Evolutionary conservation across 2,888 invertebrate genomes (phyloP).

Genomic region (Colletes collaris): DNA sequence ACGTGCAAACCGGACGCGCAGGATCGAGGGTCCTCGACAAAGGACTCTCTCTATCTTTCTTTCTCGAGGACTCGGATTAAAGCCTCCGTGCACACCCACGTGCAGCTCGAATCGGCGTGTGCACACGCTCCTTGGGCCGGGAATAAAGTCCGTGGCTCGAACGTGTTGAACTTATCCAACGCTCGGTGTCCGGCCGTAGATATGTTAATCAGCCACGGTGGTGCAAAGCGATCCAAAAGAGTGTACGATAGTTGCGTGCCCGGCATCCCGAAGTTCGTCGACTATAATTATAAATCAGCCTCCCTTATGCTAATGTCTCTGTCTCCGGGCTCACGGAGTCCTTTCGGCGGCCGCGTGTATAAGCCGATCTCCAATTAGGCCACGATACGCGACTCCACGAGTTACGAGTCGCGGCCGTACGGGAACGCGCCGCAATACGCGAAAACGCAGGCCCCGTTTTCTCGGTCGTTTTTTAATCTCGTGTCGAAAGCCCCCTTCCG

Average conservation of each 20-base stretch:
- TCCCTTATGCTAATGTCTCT: slow-evolving; percentile 71
- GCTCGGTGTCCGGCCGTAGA: slow-evolving; percentile 65
- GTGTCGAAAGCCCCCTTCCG: no score
- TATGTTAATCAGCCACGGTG: slow-evolving; percentile 73
- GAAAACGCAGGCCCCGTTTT: no score
- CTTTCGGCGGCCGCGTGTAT: slow-evolving; percentile 35
- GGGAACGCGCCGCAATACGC: no score
- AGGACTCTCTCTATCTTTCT: slow-evolving; percentile 22
- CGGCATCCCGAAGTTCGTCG: slow-evolving; percentile 63
- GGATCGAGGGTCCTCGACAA: slow-evolving; percentile 50
- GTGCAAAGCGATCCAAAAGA: slow-evolving; percentile 60
- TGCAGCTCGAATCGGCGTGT: slow-evolving; percentile 5
- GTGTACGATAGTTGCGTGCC: slow-evolving; percentile 72
- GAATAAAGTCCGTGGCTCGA: slow-evolving; percentile 60
- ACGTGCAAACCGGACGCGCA: slow-evolving; percentile 53
- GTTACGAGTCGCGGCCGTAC: slow-evolving; percentile 21
- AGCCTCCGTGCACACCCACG: slow-evolving; percentile 52
- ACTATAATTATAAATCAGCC: slow-evolving; percentile 75
- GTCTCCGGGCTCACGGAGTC: slow-evolving; percentile 38
- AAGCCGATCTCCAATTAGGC: slow-evolving; percentile 59
- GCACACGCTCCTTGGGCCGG: slow-evolving; percentile 41
- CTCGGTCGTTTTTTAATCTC: no score
- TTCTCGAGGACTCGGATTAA: slow-evolving; percentile 12
- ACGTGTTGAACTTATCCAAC: slow-evolving; percentile 62
- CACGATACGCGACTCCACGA: slow-evolving; percentile 45